Base-by-base conservation (phyloP, 2,113 vertebrate genomes). In the Equus quagga region DNA sequence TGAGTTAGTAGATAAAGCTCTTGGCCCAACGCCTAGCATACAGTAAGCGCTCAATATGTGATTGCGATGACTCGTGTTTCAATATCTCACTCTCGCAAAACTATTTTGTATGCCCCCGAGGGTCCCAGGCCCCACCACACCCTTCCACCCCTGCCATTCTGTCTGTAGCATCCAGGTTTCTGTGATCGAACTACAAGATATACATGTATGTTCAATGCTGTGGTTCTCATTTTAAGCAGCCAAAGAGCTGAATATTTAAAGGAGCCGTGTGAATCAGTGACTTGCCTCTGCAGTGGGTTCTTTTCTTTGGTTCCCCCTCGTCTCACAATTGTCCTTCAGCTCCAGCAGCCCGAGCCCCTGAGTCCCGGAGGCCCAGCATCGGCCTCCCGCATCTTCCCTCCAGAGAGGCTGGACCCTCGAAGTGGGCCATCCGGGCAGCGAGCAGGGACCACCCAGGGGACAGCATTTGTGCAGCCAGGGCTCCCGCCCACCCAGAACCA, bases 201-300 rank as follows among this genome's bases (percentile, higher is more conserved):
- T 6, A 88, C 31, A n/a, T n/a, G 18, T 60, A 3, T 33, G 17
- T 79, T 65, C 60, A 64, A 70, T 82, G 87, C 44, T 6, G 11
- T 2, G 0, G 18, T 5, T 84, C 31, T 88, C 56, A 14, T 64
- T 18, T 51, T 78, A 94, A 94, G 85, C 62, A 97, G 84, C 70
- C n/a, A 1, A 62, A 81, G 70, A 95, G 6, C 81, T 97, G 58
- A 93, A 95, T 94, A 96, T 97, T 97, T 98, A 95, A 97, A 86
- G 70, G 80, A 76, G 28, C 44, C 3, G 0, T 51, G 82, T 96
- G 89, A 92, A 96, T 97, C 94, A 98, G 81, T 94, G 96, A 95
- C 86, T 93, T 46, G 2, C 28, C n/a, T 56, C 65, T 41, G 78
- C 9, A 2, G 64, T n/a, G 26, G 36, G 24, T 18, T 72, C 84